Base-by-base conservation (phyloP, 2,888 invertebrate species). In the Eledona agricola region DNA sequence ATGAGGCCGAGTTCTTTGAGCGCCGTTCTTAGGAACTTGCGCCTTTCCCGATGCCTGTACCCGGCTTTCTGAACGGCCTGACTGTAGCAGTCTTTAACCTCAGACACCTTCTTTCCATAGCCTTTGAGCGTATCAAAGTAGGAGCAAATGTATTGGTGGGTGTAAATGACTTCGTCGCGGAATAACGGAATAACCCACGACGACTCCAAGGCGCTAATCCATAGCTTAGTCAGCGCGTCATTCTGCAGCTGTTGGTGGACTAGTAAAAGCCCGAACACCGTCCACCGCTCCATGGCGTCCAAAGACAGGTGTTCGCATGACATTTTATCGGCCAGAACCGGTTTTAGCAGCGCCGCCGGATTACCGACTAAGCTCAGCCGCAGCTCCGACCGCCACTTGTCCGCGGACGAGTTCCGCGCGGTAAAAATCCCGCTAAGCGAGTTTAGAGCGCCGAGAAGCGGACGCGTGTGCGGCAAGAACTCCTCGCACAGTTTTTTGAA, bases 251-350 rank as follows among this genome's bases (percentile, higher is more conserved):
- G 87, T 69, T 89, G 90, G 75, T 96, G 95, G 71, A 95, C 93
- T 22, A 98, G 79, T 58, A 96, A 84, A 69, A 96, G 87, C 0
- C 97, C 96, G 76, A 98, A 91, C 63, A 98, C 91, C 13, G 99
- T 90, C 96, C 97, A 99, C 68, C 94, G 85, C 72, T 99, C 99
- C 82, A 99, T 88, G 22, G 86, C 84, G 71, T 99, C 98, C 52
- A 98, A 77, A 1, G 98, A 96, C 35, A 99, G 78, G 76, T 93
- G 98, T 80, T 99, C 99, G 76, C 97, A 98, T 1, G 97, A 96
- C 85, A 97, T 95, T 2, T 50, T 93, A 65, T 96, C 96, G 0
- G 96, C 95, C 65, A 93, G 89, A 0, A 96, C 90, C 2, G 97
- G 96, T 75, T 95, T 96, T 10, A 98, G 78, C 42, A 99, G 84